Conservation (phyloP, 2,113 vertebrate species). For the Takifugu flavidus region DNA sequence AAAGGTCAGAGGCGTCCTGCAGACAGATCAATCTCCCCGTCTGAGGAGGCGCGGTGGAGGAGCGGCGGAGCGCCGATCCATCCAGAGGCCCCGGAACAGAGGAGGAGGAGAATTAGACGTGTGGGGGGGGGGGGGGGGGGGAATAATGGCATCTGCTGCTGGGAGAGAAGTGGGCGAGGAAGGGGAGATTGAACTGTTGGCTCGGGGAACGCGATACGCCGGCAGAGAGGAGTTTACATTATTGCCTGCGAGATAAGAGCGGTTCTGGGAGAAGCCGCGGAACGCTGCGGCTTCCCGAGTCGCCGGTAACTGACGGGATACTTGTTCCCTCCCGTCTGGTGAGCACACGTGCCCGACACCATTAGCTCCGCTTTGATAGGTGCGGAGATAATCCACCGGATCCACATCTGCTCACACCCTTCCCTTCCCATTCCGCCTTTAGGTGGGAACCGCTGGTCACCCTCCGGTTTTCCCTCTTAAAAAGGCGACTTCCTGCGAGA, state of each 20-base stretch:
- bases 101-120: conserved; percentile 63
- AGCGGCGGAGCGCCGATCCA: conserved; percentile 56
- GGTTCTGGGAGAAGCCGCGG: conserved; percentile 37
- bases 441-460: too few species aligned
- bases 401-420: too few species aligned
- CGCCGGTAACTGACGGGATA: background rate
- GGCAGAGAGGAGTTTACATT: conserved; percentile 71
- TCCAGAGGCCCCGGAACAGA: conserved; percentile 73
- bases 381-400: background rate
- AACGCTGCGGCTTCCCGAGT: conserved; percentile 1
- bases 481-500: too few species aligned
- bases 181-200: conserved; percentile 74
- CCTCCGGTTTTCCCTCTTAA: too few species aligned
- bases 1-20: conserved; percentile 85
- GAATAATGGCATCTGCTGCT: conserved; percentile 74
- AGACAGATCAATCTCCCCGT: conserved; percentile 75
- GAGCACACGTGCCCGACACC: too few species aligned
- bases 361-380: background rate
- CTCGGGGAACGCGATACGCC: conserved; percentile 74
- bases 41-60: conserved; percentile 77
- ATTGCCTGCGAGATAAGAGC: conserved; percentile 61
- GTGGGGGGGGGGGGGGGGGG: conserved; percentile 67
- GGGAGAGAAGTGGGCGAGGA: conserved; percentile 63
- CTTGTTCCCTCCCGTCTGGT: too few species aligned
- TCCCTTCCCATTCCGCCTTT: too few species aligned